Base-by-base conservation (phyloP, 2,113 vertebrate genomes). In the Elephas maximus region DNA sequence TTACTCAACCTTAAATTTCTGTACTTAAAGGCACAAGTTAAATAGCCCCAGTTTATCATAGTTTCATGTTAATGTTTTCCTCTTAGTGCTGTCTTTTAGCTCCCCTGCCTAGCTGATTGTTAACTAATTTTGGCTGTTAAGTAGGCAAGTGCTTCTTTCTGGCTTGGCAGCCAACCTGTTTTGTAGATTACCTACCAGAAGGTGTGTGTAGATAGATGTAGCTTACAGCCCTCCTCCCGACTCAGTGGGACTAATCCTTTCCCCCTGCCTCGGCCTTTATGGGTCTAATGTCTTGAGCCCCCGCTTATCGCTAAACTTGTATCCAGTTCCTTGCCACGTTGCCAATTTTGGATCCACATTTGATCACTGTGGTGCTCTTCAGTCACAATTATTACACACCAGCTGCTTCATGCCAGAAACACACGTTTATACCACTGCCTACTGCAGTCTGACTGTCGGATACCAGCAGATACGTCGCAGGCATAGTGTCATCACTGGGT, bases 1-100 rank as follows among this genome's bases (percentile, higher is more conserved):
- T 98, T 98, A 97, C 98, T 98, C 97, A 98, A 95, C 96, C 96
- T 98, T 89, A 98, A 96, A 96, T 96, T 97, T 81, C 73, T 96
- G 87, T 97, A 69, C 84, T 98, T 96, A 97, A 98, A 97, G 89
- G 97, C 93, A 74, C 77, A 85, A 94, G 37, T 98, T 97, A 97
- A 98, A 98, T 93, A 94, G 91, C 97, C 95, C 69, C n/a, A n/a
- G 98, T 98, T 97, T 98, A 97, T 97, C 96, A 95, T 95, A 91
- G 65, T 96, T 98, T 96, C 95, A 93, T 88, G 93, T 93, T 82
- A 45, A 67, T 79, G 81, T 87, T 94, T 96, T 97, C 88, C 86
- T 97, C 71, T 80, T n/a, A 63, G 92, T 41, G 37, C 62, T 73
- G 73, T 94, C 91, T 74, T 79, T 87, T n/a, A 88, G 81, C 87